A percentile compares a stretch with the other conserved stretches of the same genome.
Evolutionary conservation across 2,797 vertebrate species (phyloP).

Genomic region (Oophaga sylvatica): DNA sequence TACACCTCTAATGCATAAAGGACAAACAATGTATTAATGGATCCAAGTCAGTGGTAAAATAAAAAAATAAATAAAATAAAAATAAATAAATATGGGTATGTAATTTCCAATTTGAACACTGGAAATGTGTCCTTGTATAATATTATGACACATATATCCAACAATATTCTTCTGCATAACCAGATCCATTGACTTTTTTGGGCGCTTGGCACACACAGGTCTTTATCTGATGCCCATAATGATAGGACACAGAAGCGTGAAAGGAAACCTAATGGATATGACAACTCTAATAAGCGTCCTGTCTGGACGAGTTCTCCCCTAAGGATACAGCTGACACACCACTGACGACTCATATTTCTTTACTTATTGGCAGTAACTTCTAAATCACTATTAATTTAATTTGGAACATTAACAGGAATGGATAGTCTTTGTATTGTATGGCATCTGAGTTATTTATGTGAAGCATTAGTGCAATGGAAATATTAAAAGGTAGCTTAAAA

Average conservation of each 20-base stretch:
- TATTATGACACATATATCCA: neutral
- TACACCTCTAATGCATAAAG: neutral
- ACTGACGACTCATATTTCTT: conserved; percentile 82
- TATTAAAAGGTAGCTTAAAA: neutral
- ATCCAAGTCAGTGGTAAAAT: too few relatives aligned
- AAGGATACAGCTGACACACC: conserved; percentile 84
- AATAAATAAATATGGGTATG: too few relatives aligned
- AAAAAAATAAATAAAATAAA: too few relatives aligned
- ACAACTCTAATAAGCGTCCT: conserved; percentile 95
- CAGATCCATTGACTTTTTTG: neutral
- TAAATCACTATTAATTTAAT: conserved; percentile 80
- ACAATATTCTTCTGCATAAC: neutral
- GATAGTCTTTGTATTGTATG: conserved; percentile 36
- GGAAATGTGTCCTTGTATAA: neutral
- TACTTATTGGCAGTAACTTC: conserved; percentile 74
- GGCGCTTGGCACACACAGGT: conserved; percentile 60
- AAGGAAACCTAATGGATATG: conserved; percentile 96
- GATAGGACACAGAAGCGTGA: conserved; percentile 90
- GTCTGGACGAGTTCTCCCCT: conserved; percentile 82
- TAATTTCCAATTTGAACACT: neutral
- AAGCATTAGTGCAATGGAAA: neutral
- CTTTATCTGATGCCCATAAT: conserved; percentile 79
- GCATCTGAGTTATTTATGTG: neutral
- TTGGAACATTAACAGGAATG: conserved; percentile 71
- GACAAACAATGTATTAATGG: neutral